These are phyloP conservation scores for Gobionotothen gibberifrons DNA, from an alignment of 2,797 vertebrate genomes.

Conservation along the genomic window DNA sequence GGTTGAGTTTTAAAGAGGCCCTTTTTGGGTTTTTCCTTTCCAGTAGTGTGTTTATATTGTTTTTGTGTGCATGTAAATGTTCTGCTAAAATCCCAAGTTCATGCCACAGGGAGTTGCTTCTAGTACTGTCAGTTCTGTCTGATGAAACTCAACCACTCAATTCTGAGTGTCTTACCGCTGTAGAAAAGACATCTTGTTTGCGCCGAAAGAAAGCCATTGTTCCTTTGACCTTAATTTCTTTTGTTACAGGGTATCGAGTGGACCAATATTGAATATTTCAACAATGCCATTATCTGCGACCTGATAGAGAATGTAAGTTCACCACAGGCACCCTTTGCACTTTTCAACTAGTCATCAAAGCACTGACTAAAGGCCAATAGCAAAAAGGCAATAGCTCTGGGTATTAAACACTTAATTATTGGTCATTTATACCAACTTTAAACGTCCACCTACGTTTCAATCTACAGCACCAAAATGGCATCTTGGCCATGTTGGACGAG, in stretches of 20 bases:
- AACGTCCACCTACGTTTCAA: not conserved
- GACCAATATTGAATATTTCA: conserved; percentile 99
- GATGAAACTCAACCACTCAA: conserved; percentile 1
- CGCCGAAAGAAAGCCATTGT: conserved; percentile 18
- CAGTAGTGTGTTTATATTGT: too few relatives aligned
- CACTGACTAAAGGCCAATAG: not conserved
- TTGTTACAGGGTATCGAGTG: conserved; percentile 94
- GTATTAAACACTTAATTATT: not conserved
- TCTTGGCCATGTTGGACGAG: conserved; percentile 98
- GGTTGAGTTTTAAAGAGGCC: not conserved
- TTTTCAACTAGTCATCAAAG: not conserved
- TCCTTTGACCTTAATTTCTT: conserved; percentile 48
- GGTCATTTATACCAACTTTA: not conserved
- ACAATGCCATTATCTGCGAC: conserved; percentile 97
- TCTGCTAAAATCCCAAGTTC: too few relatives aligned
- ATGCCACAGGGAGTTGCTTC: not conserved
- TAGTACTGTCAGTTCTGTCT: not conserved
- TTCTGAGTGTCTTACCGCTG: not conserved
- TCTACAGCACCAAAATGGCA: conserved; percentile 93
- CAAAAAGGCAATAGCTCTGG: too few relatives aligned
- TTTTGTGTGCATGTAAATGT: too few relatives aligned
- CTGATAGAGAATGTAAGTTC: conserved; percentile 98
- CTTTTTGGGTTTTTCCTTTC: too few relatives aligned
- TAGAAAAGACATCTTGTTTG: conserved; percentile 6
- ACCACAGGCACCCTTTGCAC: conserved; percentile 4